phyloP scores from a whole-genome alignment of 2,888 invertebrate species.

The Adela reaumurella region DNA sequence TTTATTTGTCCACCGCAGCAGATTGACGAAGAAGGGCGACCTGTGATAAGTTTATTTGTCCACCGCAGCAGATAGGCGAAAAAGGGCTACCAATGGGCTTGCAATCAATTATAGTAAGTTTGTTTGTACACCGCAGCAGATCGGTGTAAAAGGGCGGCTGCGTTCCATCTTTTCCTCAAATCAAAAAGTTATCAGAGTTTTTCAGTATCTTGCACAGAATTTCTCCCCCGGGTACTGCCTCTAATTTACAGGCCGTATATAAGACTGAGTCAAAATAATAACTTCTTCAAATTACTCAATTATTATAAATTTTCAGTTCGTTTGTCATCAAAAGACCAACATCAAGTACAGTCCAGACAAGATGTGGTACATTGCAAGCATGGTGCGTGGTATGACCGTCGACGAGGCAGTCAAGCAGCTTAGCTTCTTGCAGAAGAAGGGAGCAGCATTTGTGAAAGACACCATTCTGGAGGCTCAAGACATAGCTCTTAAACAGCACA shows the following conservation, averaged over 20 bases:
- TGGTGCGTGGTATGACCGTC: constrained; percentile 87
- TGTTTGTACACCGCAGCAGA: constrained; percentile 74
- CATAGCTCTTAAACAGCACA: constrained; percentile 79
- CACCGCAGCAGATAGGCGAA: too few relatives aligned
- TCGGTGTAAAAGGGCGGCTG: constrained; percentile 71
- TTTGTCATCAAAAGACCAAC: constrained; percentile 80
- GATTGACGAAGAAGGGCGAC: constrained; percentile 69
- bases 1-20: constrained; percentile 76
- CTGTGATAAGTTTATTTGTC: constrained; percentile 69
- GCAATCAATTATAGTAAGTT: constrained; percentile 78
- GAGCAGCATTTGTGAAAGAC: constrained; percentile 69
- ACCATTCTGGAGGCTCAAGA: constrained; percentile 86
- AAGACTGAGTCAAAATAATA: neutral
- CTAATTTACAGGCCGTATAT: neutral
- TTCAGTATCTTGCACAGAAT: neutral
- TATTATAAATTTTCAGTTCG: constrained; percentile 62
- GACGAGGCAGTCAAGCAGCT: constrained; percentile 94
- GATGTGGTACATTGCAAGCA: constrained; percentile 86
- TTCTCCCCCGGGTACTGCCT: neutral
- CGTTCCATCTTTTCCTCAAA: too few relatives aligned
- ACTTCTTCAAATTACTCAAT: neutral
- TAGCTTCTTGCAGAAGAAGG: constrained; percentile 77
- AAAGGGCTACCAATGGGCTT: too few relatives aligned
- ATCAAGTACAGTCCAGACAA: constrained; percentile 90
- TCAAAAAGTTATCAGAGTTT: too few relatives aligned